Base-by-base conservation (phyloP, 2,113 vertebrate species). In the Nematolebias whitei region DNA sequence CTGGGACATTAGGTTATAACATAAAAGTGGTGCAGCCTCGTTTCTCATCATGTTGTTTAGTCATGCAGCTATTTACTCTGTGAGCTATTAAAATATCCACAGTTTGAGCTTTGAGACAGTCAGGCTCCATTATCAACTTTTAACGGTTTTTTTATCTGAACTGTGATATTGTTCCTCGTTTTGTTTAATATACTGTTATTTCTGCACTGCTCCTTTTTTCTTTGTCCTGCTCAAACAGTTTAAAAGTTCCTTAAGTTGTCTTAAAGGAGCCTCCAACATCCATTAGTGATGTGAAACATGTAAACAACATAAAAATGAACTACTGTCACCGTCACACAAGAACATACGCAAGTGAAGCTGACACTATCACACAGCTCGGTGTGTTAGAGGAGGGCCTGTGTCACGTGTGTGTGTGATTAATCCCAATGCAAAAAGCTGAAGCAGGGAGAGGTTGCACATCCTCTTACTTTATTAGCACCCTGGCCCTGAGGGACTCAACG, bases 141-240 rank as follows among this genome's bases (percentile, higher is more conserved):
- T 43, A 61, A 65, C 47, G n/a, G n/a, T 78, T 7, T 22, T 82
- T 86, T 56, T 76, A 58, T 73, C 32, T 40, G 22, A 19, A 64
- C 5, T 8, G 15, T 24, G 57, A 52, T 38, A 22, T 44, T 78
- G 22, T 20, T 8, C 3, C 15, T 18, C 63, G n/a, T 54, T 26
- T 16, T 20, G 67, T 45, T 44, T 48, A 52, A 15, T n/a, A 41
- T 13, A 15, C 4, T 1, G 18, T 29, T 12, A 24, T 1, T 13
- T 60, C 23, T 59, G 48, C 2, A 47, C 22, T 6, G 3, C 29
- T 13, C 7, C 16, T 22, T 45, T 26, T 20, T 66, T 8, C 16
- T 49, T 12, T 7, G 53, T 64, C 39, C 20, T 57, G 53, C 48
- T 23, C 16, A 54, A 26, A 29, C 35, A 41, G 41, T 45, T 49